These are phyloP conservation scores for Lophochroa leadbeateri DNA, from an alignment of 2,113 vertebrate genomes.

Conservation along the genomic window DNA sequence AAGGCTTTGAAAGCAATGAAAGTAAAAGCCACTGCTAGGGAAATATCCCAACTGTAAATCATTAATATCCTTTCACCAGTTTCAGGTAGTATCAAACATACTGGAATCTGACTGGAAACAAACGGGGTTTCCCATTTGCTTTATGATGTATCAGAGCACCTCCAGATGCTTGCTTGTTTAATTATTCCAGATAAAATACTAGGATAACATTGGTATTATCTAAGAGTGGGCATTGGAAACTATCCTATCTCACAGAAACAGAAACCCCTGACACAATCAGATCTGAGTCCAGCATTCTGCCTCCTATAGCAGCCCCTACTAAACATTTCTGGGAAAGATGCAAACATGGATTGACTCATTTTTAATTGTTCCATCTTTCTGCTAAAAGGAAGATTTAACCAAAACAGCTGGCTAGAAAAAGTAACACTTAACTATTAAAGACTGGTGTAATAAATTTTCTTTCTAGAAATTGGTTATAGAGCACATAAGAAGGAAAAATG, in stretches of 20 bases:
- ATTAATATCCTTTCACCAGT: not conserved
- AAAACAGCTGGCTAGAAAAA: not conserved
- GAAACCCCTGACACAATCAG: not conserved
- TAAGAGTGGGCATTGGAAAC: not conserved
- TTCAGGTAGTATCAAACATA: not conserved
- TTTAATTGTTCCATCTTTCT: not conserved
- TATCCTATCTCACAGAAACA: not conserved
- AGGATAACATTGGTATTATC: not conserved
- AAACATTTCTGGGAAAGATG: not conserved
- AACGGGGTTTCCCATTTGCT: not conserved
- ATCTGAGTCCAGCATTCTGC: not conserved
- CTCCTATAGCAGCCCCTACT: not conserved
- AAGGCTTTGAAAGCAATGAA: not conserved
- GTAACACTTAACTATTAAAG: not conserved
- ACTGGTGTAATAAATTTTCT: not conserved
- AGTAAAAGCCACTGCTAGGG: not conserved
- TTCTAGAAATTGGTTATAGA: not conserved
- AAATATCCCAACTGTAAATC: not conserved
- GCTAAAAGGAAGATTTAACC: not conserved
- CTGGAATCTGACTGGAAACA: not conserved
- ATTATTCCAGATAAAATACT: not conserved
- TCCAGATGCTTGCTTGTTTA: not conserved
- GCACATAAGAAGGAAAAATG: not conserved
- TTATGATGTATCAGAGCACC: not conserved
- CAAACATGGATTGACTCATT: not conserved